Percentiles rank a stretch among this genome's conserved stretches.
These are phyloP conservation scores for Pogonophryne albipinna DNA, from an alignment of 2,797 vertebrate genomes.

Conservation along the genomic window DNA sequence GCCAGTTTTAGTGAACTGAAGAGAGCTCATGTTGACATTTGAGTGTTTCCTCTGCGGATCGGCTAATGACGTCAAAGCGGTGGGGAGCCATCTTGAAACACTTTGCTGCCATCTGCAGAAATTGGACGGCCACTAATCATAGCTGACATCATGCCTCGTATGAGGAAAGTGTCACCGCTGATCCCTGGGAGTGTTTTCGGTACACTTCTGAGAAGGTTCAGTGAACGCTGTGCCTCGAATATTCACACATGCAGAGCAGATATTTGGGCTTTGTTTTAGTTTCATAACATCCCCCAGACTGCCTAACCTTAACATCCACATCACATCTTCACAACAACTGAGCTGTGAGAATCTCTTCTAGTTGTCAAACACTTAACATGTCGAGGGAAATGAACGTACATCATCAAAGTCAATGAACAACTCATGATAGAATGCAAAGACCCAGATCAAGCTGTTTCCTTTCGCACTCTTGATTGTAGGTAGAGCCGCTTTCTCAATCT, in stretches of 20 bases:
- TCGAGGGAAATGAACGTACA: conserved; percentile 33
- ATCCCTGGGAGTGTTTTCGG: conserved; percentile 66
- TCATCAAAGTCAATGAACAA: conserved; percentile 21
- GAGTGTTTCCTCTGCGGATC: conserved; percentile 34
- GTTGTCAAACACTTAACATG: conserved; percentile 33
- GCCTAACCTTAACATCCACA: conserved; percentile 42
- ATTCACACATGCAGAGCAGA: conserved; percentile 34
- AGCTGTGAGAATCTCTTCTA: conserved; percentile 28
- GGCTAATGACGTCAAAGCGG: conserved; percentile 39
- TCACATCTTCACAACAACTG: conserved; percentile 18
- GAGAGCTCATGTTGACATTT: conserved; percentile 26
- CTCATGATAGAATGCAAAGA: conserved; percentile 11
- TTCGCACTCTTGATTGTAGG: conserved; percentile 6
- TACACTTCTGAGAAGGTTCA: conserved; percentile 80
- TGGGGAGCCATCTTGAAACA: conserved; percentile 30
- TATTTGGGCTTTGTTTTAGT: conserved; percentile 57
- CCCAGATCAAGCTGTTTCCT: conserved; percentile 18
- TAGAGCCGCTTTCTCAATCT: background rate
- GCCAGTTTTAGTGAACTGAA: conserved; percentile 12
- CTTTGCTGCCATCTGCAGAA: conserved; percentile 46
- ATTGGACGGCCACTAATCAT: background rate
- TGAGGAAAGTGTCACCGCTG: conserved; percentile 59
- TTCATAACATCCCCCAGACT: conserved; percentile 52
- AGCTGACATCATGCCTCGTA: background rate
- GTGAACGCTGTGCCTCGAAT: conserved; percentile 54